Evolutionary conservation across 2,797 vertebrate genomes (phyloP).

Genomic region (Neoniphon sammara): DNA sequence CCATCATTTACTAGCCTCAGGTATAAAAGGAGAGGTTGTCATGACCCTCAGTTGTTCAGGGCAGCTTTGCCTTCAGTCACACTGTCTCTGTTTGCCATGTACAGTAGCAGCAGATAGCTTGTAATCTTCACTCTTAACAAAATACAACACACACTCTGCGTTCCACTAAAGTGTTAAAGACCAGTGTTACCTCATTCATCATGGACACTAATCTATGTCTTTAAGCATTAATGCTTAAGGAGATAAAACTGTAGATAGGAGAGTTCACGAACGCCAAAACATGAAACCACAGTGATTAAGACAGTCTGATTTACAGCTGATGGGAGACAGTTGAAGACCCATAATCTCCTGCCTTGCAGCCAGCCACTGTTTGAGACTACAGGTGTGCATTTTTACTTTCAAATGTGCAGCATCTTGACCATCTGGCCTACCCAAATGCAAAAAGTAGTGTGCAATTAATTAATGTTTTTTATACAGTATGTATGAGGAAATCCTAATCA

Average conservation of each 20-base stretch:
- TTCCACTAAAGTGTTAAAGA: conserved; percentile 52
- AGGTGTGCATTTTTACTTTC: too few relatives aligned
- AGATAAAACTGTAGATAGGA: conserved; percentile 59
- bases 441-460: too few relatives aligned
- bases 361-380: neutral
- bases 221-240: conserved; percentile 27
- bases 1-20: neutral
- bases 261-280: conserved; percentile 46
- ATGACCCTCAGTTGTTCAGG: conserved; percentile 21
- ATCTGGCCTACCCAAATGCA: too few relatives aligned
- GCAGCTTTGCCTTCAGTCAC: conserved; percentile 12
- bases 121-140: conserved; percentile 49
- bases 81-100: conserved; percentile 19
- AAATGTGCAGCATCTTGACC: too few relatives aligned
- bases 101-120: conserved; percentile 22
- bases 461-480: neutral
- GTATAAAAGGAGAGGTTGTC: conserved; percentile 8
- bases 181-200: conserved; percentile 21
- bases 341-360: conserved; percentile 36
- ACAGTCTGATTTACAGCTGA: conserved; percentile 3
- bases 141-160: conserved; percentile 20
- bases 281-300: conserved; percentile 41
- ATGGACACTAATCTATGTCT: conserved; percentile 18
- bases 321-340: conserved; percentile 31
- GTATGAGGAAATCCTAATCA: neutral